Base-by-base conservation (phyloP, 2,888 invertebrate species). In the Lasioglossum lativentre region DNA sequence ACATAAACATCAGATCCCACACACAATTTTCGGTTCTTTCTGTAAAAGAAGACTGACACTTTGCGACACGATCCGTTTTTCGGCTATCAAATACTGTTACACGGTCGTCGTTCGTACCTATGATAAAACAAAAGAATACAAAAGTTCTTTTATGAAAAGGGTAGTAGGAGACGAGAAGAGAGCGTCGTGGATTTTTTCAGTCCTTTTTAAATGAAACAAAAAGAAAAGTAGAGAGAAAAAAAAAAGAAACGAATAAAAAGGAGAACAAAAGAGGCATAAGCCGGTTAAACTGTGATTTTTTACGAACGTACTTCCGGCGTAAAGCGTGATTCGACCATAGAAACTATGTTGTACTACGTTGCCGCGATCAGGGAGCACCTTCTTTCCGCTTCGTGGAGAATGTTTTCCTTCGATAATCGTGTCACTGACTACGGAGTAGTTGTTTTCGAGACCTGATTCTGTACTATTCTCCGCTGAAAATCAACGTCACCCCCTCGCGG, bases 31-130 rank as follows among this genome's bases (percentile, higher is more conserved):
- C 88, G 86, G 76, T 90, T 86, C 82, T 83, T 86, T 82, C 80
- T 82, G 40, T 59, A 47, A 80, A 78, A 85, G 34, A 88, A 89
- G 90, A 90, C 88, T 89, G 90, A 90, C 30, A 80, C 74, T 42
- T 42, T 71, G 71, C 70, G 85, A 81, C 78, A 78, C 84, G 86
- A 89, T 80, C 78, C 80, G 76, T 72, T 78, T 80, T 86, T 80
- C 73, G 82, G 68, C 78, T 75, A 75, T 63, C 27, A 27, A 66
- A 47, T 16, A 45, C n/a, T 30, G 38, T 16, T 38, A 52, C 63
- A 75, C 75, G 42, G 71, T 71, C 16, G 71, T 71, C 34, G 68
- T 70, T 82, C 42, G 52, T 12, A 52, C 42, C 27, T 45, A 70
- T 68, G 52, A 34, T 14, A n/a, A 10, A 34, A 30, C 14, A 8